phyloP scores from a whole-genome alignment of 2,113 vertebrate genomes.

The Corythoichthys intestinalis region DNA sequence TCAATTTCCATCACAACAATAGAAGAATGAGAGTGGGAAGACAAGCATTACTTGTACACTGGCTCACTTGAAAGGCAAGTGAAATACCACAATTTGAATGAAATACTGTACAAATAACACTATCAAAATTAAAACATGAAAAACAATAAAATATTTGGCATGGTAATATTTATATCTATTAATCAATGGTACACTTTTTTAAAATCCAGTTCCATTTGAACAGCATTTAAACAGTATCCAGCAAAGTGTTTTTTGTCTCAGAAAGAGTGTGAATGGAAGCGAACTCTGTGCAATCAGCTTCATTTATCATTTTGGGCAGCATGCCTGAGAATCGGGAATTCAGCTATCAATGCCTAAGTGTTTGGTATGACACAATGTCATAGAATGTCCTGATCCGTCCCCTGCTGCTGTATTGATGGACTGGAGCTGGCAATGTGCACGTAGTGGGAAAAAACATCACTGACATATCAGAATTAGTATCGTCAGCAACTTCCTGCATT shows the following conservation, averaged over 20 bases:
- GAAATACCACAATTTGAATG: no score
- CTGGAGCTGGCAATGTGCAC: slow-evolving; percentile 40
- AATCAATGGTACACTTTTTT: no score
- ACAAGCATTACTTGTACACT: no score
- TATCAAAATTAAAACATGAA: no score
- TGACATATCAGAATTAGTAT: slow-evolving; percentile 43
- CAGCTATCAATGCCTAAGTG: slow-evolving; percentile 40
- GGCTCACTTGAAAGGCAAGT: no score
- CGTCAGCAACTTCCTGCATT: slow-evolving; percentile 64
- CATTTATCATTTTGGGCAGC: slow-evolving; percentile 42
- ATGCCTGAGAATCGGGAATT: slow-evolving; percentile 30
- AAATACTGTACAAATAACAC: no score
- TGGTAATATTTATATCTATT: no score
- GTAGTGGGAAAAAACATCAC: slow-evolving; percentile 48
- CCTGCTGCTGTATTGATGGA: slow-evolving; percentile 53
- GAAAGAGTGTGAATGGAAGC: no score
- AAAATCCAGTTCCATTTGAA: no score
- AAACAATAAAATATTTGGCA: no score
- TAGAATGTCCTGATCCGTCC: slow-evolving; percentile 32
- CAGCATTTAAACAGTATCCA: no score
- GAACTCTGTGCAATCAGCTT: slow-evolving; percentile 16
- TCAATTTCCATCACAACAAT: not conserved
- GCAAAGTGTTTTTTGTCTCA: no score
- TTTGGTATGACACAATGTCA: slow-evolving; percentile 52
- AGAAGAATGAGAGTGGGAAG: not conserved